Conservation (phyloP, 2,113 vertebrate genomes). For the Urocitellus parryii region DNA sequence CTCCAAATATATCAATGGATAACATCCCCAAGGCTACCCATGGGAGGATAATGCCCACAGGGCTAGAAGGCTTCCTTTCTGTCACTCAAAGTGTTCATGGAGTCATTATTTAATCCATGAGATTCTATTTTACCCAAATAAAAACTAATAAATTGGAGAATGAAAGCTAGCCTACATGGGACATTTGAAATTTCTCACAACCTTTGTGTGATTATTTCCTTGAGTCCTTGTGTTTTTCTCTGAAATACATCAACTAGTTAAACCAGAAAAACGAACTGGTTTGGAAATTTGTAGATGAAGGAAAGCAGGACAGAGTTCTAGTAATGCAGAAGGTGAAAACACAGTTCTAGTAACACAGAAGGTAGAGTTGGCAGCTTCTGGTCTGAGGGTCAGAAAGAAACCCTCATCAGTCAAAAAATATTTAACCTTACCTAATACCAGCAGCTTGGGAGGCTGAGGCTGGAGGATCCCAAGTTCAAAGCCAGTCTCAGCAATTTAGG, state of each 20-base stretch:
- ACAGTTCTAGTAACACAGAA: neutral
- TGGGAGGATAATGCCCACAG: neutral
- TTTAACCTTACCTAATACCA: neutral
- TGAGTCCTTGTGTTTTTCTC: neutral
- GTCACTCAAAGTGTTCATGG: neutral
- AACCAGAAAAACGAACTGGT: neutral
- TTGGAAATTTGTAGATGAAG: neutral
- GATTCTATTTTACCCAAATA: neutral
- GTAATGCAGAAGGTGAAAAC: neutral
- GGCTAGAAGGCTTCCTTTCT: neutral
- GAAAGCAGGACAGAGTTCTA: neutral
- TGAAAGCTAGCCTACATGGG: neutral
- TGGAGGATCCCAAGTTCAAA: too few relatives aligned
- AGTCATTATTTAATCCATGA: neutral
- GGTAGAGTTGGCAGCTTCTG: neutral
- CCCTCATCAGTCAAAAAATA: neutral
- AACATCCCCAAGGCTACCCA: neutral
- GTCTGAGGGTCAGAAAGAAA: neutral
- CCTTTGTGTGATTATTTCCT: neutral
- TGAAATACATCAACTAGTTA: neutral
- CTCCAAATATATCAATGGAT: neutral
- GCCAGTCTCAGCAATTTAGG: too few relatives aligned
- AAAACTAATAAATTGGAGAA: neutral
- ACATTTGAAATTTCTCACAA: neutral
- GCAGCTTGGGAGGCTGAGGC: too few relatives aligned